Evolutionary conservation across 2,888 invertebrate genomes (phyloP).

Genomic region (Hyposoter didymator): DNA sequence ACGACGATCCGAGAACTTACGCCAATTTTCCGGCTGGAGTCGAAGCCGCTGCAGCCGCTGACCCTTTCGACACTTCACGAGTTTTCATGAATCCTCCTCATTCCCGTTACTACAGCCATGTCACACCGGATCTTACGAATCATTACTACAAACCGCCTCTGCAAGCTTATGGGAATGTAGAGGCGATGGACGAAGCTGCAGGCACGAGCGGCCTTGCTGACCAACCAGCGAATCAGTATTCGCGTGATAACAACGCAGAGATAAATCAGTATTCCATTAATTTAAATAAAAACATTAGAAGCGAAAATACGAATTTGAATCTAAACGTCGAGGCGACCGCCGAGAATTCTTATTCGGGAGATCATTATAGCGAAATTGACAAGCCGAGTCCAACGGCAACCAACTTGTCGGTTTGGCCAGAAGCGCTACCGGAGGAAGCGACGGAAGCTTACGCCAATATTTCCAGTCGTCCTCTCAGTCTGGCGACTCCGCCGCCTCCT

Average conservation of each 20-base stretch:
- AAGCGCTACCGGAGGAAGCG: constrained; percentile 75
- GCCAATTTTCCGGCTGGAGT: constrained; percentile 79
- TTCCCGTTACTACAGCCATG: constrained; percentile 84
- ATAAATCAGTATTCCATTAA: constrained; percentile 75
- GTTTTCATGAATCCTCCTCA: constrained; percentile 80
- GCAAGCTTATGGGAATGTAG: constrained; percentile 79
- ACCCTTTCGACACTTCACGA: constrained; percentile 89
- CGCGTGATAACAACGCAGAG: constrained; percentile 66
- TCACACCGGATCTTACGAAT: constrained; percentile 79
- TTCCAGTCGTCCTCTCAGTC: constrained; percentile 56
- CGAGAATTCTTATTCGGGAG: constrained; percentile 71
- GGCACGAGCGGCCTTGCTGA: constrained; percentile 42
- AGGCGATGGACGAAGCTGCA: constrained; percentile 67
- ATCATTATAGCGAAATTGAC: constrained; percentile 81
- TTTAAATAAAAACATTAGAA: constrained; percentile 76
- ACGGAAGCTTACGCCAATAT: constrained; percentile 78
- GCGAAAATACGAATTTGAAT: constrained; percentile 77
- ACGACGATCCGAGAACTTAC: constrained; percentile 78
- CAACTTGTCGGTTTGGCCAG: constrained; percentile 78
- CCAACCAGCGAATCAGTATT: constrained; percentile 62
- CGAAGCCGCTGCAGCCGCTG: constrained; percentile 78
- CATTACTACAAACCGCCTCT: constrained; percentile 71
- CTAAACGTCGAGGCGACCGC: constrained; percentile 71
- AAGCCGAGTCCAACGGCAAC: constrained; percentile 71
- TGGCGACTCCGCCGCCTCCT: constrained; percentile 73